A percentile compares a stretch with the other conserved stretches of the same genome.
Evolutionary conservation across 2,113 vertebrate species (phyloP).

Genomic region (Atlantisia rogersi): DNA sequence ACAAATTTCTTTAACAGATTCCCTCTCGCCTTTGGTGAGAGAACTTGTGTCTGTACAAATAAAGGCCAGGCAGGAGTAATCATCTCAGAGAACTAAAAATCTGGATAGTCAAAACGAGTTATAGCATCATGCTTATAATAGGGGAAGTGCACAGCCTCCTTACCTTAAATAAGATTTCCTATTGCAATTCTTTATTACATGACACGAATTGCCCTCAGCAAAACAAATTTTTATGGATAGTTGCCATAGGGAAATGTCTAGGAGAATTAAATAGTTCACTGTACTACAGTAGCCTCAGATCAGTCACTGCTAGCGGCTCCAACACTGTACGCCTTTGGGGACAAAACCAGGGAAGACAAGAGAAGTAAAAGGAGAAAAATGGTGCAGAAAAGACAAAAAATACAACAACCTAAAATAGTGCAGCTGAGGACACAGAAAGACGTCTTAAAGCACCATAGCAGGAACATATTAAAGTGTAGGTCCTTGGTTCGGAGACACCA

Average conservation of each 20-base stretch:
- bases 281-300: background rate
- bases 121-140: background rate
- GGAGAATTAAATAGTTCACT: conserved; percentile 29
- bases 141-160: background rate
- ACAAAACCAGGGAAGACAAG: background rate
- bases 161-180: conserved; percentile 30
- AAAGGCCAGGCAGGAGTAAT: background rate
- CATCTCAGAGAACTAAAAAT: background rate
- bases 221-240: conserved; percentile 35
- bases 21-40: background rate
- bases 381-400: background rate
- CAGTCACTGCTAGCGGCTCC: background rate
- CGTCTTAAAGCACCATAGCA: background rate
- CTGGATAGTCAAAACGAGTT: background rate
- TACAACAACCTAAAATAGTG: background rate
- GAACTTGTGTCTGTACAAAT: background rate
- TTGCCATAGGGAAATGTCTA: conserved; percentile 42
- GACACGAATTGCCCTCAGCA: conserved; percentile 26
- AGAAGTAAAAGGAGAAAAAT: conserved; percentile 13
- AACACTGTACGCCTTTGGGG: background rate
- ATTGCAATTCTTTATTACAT: background rate
- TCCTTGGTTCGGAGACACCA: background rate
- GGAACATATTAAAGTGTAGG: background rate
- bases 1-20: background rate
- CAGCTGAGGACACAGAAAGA: background rate